Percentiles rank a stretch among this genome's conserved stretches.
These are phyloP conservation scores for Epinephelus moara DNA, from an alignment of 2,113 vertebrate species.

Conservation along the genomic window DNA sequence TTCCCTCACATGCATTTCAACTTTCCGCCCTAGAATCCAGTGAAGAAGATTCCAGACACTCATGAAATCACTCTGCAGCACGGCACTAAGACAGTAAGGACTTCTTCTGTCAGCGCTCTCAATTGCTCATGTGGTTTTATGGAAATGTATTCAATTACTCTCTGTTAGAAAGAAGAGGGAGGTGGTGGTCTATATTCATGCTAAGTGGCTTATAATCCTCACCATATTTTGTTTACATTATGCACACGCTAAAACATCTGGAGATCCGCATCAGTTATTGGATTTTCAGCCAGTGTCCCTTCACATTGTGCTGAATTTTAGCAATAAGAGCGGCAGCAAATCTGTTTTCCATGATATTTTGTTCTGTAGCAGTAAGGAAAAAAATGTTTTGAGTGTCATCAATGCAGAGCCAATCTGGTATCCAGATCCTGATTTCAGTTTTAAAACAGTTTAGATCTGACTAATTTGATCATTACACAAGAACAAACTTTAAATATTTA, in stretches of 20 bases:
- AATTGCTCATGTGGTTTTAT: background rate
- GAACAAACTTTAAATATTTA: slow-evolving; percentile 31
- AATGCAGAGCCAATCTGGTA: background rate
- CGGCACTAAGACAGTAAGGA: slow-evolving; percentile 93
- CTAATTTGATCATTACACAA: background rate
- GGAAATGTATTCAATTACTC: background rate
- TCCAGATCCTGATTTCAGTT: slow-evolving; percentile 17
- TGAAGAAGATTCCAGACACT: slow-evolving; percentile 95
- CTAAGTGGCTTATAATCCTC: background rate
- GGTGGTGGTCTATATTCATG: background rate
- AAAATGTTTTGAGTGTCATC: background rate
- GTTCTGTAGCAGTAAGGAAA: background rate
- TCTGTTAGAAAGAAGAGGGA: background rate
- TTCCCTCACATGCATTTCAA: slow-evolving; percentile 18
- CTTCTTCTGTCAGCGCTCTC: background rate
- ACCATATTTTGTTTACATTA: background rate
- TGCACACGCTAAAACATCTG: background rate
- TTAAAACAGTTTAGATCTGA: slow-evolving; percentile 4
- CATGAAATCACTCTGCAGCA: slow-evolving; percentile 97
- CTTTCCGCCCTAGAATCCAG: slow-evolving; percentile 85
- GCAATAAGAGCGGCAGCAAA: background rate
- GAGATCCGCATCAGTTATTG: slow-evolving; percentile 9
- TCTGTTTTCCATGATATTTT: background rate
- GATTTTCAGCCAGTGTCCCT: background rate
- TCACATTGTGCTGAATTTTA: background rate